These are phyloP conservation scores for Antennarius striatus DNA, from an alignment of 2,113 vertebrate species.

Conservation along the genomic window DNA sequence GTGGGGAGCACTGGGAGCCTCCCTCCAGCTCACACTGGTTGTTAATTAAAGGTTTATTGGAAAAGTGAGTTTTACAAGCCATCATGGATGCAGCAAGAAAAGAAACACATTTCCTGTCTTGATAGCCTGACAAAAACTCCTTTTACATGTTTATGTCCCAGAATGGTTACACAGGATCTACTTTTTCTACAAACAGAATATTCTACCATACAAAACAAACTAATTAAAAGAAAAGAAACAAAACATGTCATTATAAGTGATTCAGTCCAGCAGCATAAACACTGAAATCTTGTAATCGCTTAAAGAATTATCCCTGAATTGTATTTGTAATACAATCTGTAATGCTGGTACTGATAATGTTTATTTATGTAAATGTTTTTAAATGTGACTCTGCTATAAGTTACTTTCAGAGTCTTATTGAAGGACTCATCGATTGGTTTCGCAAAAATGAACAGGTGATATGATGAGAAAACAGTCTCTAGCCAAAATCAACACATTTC, in stretches of 20 bases:
- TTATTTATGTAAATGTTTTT: slow-evolving; percentile 6
- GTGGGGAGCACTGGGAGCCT: not conserved
- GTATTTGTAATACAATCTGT: not conserved
- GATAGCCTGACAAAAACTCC: no score
- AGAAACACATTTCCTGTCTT: no score
- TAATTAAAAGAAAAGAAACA: no score
- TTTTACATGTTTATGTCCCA: no score
- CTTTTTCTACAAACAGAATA: no score
- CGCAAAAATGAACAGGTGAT: not conserved
- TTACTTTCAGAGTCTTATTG: no score
- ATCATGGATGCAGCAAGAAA: not conserved
- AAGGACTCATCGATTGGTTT: no score
- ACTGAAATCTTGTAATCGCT: no score
- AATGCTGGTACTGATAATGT: not conserved
- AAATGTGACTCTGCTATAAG: not conserved
- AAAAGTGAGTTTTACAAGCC: slow-evolving; percentile 1
- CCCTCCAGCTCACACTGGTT: not conserved
- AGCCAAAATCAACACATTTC: not conserved
- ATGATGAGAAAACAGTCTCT: not conserved
- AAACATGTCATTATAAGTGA: no score
- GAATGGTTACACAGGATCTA: no score
- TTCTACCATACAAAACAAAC: no score
- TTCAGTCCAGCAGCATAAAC: no score
- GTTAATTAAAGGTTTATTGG: slow-evolving; percentile 9
- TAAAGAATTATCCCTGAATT: not conserved